Evolutionary conservation across 2,888 invertebrate species (phyloP), one percentile per base, ranked within the genome.

Genomic region (Nephrocerus scutellatus): DNA sequence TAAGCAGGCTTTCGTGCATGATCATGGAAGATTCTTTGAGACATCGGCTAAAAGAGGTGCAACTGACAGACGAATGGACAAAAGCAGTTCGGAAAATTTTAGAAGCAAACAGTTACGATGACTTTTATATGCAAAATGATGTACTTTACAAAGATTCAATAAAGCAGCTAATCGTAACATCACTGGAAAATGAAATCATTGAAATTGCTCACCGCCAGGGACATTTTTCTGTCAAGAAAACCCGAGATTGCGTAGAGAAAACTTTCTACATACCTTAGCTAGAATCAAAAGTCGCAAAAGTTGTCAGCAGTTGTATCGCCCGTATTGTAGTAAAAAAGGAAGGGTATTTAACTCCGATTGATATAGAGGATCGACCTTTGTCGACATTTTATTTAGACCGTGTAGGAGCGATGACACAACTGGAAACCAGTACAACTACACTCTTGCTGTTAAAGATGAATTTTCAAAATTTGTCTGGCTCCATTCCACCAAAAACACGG

Each of bases 401-500:
- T 30, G 21, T 65, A 3, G 62, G 63, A 2, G 61, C 61, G 2
- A 31, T 61, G 45, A 51, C 0, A 40, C 40, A 5, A 63, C 60
- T 0, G 48, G 46, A 1, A 62, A 62, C 41, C 39, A 40, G n/a
- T 62, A 62, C 21, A 59, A 59, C 21, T 48, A 65, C 31, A 53
- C 65, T 1, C 46, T 66, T 0, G 57, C 57, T 1, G 35, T 62
- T 0, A 41, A 62, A 0, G 62, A 63, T 47, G 56, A 43, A 1
- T 63, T 59, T 33, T 58, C 59, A 0, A 65, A 63, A 34, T 62
- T 61, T 46, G 44, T 47, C 0, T 64, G 63, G 60, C 12, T 63
- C 2, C 62, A 50, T 36, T 58, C 60, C 0, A 49, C 46, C 2
- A 58, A 55, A 35, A 43, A 47, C 5, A 53, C 51, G 1, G 41